These are phyloP conservation scores for Etia nguti DNA, from an alignment of 2,113 vertebrate genomes.

Conservation along the genomic window DNA sequence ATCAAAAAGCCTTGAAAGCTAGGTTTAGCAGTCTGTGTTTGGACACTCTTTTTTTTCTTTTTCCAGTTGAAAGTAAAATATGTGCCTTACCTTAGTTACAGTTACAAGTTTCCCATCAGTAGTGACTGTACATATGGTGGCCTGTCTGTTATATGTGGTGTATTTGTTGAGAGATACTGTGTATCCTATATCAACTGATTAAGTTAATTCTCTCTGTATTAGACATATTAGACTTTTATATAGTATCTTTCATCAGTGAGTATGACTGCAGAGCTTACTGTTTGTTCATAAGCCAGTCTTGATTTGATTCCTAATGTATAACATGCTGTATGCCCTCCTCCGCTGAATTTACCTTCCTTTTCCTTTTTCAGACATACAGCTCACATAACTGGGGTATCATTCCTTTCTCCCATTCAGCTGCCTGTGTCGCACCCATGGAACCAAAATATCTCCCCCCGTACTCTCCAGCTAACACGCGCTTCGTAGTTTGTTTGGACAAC, in stretches of 20 bases:
- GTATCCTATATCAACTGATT: background rate
- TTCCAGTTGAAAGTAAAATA: background rate
- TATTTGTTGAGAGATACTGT: background rate
- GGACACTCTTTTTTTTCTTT: background rate
- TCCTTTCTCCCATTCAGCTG: constrained; percentile 52
- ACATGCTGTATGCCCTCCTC: background rate
- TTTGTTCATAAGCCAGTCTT: background rate
- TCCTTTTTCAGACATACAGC: constrained; percentile 25
- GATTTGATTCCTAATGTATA: background rate
- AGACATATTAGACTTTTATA: background rate
- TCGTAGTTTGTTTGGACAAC: constrained; percentile 59
- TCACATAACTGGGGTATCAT: constrained; percentile 38
- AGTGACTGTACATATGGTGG: background rate
- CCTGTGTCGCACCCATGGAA: constrained; percentile 32
- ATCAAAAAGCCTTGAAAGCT: background rate
- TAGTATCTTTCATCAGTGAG: background rate
- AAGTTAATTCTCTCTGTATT: background rate
- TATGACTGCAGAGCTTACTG: background rate
- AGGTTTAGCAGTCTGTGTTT: background rate
- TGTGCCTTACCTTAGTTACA: background rate
- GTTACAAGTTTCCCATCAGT: background rate
- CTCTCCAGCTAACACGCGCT: constrained; percentile 28
- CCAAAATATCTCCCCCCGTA: constrained; percentile 21
- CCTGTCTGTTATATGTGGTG: background rate
- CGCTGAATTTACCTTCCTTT: constrained; percentile 9